Conservation (phyloP, 1,140 invertebrate genomes). For the Catajapyx aquilonaris region DNA sequence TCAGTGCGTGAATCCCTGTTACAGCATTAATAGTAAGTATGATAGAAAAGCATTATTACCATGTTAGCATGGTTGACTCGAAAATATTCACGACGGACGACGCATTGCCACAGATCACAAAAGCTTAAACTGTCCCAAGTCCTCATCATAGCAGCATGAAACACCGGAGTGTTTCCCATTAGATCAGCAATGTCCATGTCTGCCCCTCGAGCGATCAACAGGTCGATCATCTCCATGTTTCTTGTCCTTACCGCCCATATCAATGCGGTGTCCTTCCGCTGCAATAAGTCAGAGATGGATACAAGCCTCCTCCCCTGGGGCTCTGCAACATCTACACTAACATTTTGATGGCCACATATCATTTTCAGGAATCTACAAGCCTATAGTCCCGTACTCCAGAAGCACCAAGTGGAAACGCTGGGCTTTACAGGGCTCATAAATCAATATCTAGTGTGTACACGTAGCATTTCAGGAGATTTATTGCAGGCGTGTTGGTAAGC, state of each 20-base stretch:
- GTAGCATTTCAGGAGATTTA: neutral
- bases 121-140: constrained; percentile 18
- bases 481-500: too few species aligned
- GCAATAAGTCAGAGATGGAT: neutral
- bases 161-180: constrained; percentile 17
- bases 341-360: neutral
- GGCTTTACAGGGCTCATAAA: neutral
- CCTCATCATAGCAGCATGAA: constrained; percentile 17
- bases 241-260: constrained; percentile 19
- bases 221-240: constrained; percentile 17
- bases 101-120: constrained; percentile 16
- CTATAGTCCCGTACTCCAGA: too few species aligned
- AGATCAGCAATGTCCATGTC: constrained; percentile 15
- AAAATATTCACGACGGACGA: constrained; percentile 10
- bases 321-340: neutral
- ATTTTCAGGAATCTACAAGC: neutral
- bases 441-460: neutral
- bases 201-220: constrained; percentile 16
- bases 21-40: too few species aligned
- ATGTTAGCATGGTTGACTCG: constrained; percentile 17
- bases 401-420: neutral
- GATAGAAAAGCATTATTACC: too few species aligned
- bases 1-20: too few species aligned
- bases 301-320: neutral
- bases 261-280: constrained; percentile 17